Evolutionary conservation across 2,888 invertebrate species (phyloP), one percentile per base, ranked within the genome.

Genomic region (Cantharis rustica): DNA sequence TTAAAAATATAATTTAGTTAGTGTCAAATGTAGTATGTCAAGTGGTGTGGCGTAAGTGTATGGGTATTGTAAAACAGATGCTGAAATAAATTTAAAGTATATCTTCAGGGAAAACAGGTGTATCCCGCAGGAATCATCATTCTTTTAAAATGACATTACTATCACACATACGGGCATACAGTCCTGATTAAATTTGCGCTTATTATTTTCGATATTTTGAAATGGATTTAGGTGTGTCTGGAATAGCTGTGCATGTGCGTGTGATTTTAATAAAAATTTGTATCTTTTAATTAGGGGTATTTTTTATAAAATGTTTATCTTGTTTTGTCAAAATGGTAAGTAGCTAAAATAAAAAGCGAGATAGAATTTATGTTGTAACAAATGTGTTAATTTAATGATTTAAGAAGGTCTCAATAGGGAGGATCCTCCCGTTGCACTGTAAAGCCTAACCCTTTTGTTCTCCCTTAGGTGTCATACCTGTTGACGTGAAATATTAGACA

Each of bases 141-240:
- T 88, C 88, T 88, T 88, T 84, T 82, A 81, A 84, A 87, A 86
- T 87, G 88, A 88, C 88, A 88, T 86, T 84, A 83, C 86, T 87
- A 88, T 87, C 87, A 87, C 86, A 86, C 84, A 84, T 84, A 81
- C 85, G 84, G 83, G 84, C 82, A 82, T 84, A 83, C 80, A 84
- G 86, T 86, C 84, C 87, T 87, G 88, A 88, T 88, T 87, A 88
- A 87, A 87, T 87, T 87, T 86, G 83, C 84, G 82, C 84, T 84
- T 84, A 85, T 85, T 85, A 84, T 84, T 83, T 84, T 77, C 80
- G 73, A 81, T 83, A 85, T 84, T 85, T 85, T 84, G 84, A 86
- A 85, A 85, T 83, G 84, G 82, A 80, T 82, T 82, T 82, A 81
- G 83, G 82, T 79, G 81, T 82, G 83, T 77, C 81, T 79, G 75